Percentiles rank a stretch among this genome's conserved stretches.
phyloP scores from a whole-genome alignment of 2,888 invertebrate genomes.

The Macrosoma leucophasiata region DNA sequence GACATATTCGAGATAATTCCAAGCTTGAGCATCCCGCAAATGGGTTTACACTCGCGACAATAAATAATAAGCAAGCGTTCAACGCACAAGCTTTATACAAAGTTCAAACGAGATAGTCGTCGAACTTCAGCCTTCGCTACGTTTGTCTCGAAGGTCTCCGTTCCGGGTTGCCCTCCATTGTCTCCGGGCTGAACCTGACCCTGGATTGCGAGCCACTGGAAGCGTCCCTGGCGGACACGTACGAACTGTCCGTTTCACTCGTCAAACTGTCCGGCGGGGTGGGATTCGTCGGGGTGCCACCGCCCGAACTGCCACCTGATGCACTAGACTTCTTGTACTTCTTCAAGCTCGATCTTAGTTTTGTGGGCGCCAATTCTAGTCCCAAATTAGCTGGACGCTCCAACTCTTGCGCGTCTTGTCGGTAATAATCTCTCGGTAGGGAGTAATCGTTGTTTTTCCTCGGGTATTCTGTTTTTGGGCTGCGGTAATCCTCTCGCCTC shows the following conservation, averaged over 20 bases:
- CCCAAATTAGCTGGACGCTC: constrained; percentile 72
- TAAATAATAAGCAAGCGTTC: constrained; percentile 37
- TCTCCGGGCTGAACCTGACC: constrained; percentile 86
- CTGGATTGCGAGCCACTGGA: constrained; percentile 82
- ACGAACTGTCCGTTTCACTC: constrained; percentile 89
- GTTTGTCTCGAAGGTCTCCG: constrained; percentile 49
- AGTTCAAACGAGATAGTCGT: constrained; percentile 66
- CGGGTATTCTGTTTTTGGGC: constrained; percentile 53
- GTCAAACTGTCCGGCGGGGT: constrained; percentile 91
- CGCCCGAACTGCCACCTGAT: constrained; percentile 77
- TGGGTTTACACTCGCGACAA: no score
- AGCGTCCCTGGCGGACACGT: constrained; percentile 88
- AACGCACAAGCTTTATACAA: constrained; percentile 34
- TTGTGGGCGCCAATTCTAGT: constrained; percentile 80
- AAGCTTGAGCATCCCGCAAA: no score
- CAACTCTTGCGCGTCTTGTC: constrained; percentile 53
- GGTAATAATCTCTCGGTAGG: constrained; percentile 53
- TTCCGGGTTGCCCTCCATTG: constrained; percentile 68
- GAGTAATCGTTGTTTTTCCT: constrained; percentile 55
- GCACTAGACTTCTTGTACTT: constrained; percentile 78
- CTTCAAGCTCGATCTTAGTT: constrained; percentile 86
- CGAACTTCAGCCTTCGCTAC: constrained; percentile 70
- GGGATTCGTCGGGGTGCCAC: constrained; percentile 86
- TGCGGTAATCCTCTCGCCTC: constrained; percentile 43
- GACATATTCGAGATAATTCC: no score